Conservation (phyloP, 2,113 vertebrate genomes). For the Ammodytes marinus region DNA sequence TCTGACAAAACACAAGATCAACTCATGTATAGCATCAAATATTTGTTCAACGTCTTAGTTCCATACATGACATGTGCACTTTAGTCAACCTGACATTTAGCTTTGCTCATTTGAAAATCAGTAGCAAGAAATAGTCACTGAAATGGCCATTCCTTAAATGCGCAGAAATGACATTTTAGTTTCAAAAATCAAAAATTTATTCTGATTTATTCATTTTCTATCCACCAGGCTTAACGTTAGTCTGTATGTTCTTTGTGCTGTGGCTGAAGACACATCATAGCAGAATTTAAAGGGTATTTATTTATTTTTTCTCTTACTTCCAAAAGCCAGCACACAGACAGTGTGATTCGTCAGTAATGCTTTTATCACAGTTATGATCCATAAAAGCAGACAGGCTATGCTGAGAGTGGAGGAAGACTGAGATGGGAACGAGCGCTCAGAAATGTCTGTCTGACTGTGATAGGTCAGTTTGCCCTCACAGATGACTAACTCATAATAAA, state of each 20-base stretch:
- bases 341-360: constrained; percentile 58
- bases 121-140: neutral
- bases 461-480: constrained; percentile 19
- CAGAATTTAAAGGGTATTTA: constrained; percentile 37
- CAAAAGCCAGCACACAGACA: constrained; percentile 29
- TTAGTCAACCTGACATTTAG: neutral
- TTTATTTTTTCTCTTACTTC: constrained; percentile 49
- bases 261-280: constrained; percentile 9
- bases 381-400: constrained; percentile 40
- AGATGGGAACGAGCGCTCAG: constrained; percentile 12
- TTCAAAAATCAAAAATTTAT: constrained; percentile 32
- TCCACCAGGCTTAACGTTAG: constrained; percentile 35
- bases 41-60: neutral
- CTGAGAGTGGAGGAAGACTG: constrained; percentile 36
- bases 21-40: neutral
- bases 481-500: constrained; percentile 1
- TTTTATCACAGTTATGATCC: constrained; percentile 63
- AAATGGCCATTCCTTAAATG: constrained; percentile 7
- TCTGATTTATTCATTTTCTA: constrained; percentile 8
- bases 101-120: neutral
- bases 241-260: constrained; percentile 30
- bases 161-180: constrained; percentile 11
- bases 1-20: neutral
- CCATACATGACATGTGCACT: neutral
- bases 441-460: constrained; percentile 23